Evolutionary conservation across 2,113 vertebrate genomes (phyloP), one percentile per base, ranked within the genome.

Genomic region (Microcebus ravelobensis): DNA sequence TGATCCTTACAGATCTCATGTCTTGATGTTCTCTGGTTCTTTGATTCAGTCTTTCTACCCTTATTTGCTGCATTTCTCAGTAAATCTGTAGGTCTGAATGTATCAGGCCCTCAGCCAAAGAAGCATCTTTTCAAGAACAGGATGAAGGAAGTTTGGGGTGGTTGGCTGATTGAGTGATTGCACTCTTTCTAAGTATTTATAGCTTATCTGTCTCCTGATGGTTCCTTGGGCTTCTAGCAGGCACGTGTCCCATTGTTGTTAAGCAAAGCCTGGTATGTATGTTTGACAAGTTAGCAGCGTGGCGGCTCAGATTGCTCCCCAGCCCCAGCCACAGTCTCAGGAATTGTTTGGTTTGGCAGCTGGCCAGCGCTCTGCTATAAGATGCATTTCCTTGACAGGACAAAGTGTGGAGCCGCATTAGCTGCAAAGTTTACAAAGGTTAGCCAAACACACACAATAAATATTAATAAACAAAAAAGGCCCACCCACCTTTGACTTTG

Each of bases 371-470:
- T 97, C 97, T 97, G 97, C 98, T 97, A 82, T 98, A 98, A 98
- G 98, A 98, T 98, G 98, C 97, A 96, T 98, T 98, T 98, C 97
- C 97, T 98, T 98, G 98, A 98, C 98, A 98, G 98, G 97, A 98
- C 97, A 97, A 97, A 98, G 98, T 98, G 97, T 94, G 97, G 97
- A 98, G 96, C 97, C 85, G 94, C 97, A 98, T 98, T 98, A 98
- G 96, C 97, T 97, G 86, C 94, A 95, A 82, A 98, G 96, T 98
- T 98, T 98, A 31, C 97, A 97, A 98, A 98, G 95, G 36, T 97
- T 98, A 97, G 97, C 96, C 98, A 98, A 98, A 98, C 98, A 98
- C 97, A 96, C 94, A 95, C 97, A 98, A 95, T 98, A 98, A 98
- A 98, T 98, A 98, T 98, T 98, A 98, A 98, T 98, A 98, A 98